phyloP scores from a whole-genome alignment of 2,113 vertebrate species.

The Nyctereutes procyonoides region DNA sequence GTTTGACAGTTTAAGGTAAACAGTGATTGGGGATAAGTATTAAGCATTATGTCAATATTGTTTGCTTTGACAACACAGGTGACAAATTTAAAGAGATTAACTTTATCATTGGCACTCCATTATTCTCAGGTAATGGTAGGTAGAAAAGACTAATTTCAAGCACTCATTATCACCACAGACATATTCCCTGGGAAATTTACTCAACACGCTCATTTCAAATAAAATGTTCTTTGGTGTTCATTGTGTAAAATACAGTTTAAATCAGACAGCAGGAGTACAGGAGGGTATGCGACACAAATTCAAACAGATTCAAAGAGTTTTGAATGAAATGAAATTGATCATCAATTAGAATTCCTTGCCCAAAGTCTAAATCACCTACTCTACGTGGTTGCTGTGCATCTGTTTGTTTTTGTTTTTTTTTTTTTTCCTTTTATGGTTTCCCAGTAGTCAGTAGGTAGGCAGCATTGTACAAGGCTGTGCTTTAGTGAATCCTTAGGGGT shows the following conservation, averaged over 20 bases:
- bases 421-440: not conserved
- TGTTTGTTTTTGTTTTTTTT: not conserved
- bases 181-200: slow-evolving; percentile 5
- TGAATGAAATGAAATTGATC: not conserved
- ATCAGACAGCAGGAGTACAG: not conserved
- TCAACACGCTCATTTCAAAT: not conserved
- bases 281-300: not conserved
- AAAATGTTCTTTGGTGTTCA: not conserved
- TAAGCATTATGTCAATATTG: not conserved
- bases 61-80: slow-evolving; percentile 46
- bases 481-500: not conserved
- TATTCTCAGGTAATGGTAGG: not conserved
- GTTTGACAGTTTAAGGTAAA: slow-evolving; percentile 61
- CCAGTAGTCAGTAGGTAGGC: not conserved
- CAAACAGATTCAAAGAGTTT: not conserved
- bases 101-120: not conserved
- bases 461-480: not conserved
- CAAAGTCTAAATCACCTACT: not conserved
- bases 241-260: not conserved
- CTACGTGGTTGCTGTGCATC: not conserved
- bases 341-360: not conserved
- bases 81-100: slow-evolving; percentile 22
- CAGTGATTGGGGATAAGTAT: not conserved
- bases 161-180: slow-evolving; percentile 8
- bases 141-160: slow-evolving; percentile 56